phyloP scores from a whole-genome alignment of 2,113 vertebrate genomes.

The Toxotes jaculatrix region DNA sequence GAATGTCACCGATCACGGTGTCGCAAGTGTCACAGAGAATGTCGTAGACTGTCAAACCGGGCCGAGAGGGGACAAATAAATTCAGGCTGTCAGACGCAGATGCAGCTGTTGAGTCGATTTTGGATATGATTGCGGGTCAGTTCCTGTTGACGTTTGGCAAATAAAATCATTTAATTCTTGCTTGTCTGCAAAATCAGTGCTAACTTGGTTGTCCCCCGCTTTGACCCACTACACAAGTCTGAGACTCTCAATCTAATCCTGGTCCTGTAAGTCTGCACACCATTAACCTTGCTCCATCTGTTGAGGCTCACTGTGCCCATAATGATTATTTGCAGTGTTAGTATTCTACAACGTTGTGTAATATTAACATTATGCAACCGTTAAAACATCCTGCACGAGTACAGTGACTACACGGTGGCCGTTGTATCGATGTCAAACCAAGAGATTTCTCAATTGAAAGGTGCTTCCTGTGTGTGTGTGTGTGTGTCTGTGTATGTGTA shows the following conservation, averaged over 20 bases:
- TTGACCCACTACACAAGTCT: too few relatives aligned
- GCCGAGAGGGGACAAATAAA: background rate
- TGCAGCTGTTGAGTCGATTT: background rate
- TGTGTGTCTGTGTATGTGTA: slow-evolving; percentile 21
- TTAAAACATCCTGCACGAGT: slow-evolving; percentile 35
- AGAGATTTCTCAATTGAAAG: slow-evolving; percentile 62
- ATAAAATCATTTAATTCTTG: too few relatives aligned
- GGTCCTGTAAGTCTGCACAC: background rate
- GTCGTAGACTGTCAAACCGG: background rate
- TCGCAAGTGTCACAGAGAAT: background rate
- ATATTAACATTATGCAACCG: slow-evolving; percentile 45
- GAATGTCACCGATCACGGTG: background rate
- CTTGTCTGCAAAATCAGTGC: too few relatives aligned
- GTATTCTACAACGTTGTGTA: slow-evolving; percentile 14
- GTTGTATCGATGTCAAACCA: slow-evolving; percentile 31
- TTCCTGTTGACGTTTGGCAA: too few relatives aligned
- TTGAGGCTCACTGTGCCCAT: background rate
- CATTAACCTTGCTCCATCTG: background rate
- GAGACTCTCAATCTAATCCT: background rate
- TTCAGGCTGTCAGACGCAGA: background rate
- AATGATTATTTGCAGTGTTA: background rate
- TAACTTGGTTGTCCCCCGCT: too few relatives aligned
- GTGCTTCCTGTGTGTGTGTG: slow-evolving; percentile 68
- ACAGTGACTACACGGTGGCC: slow-evolving; percentile 4
- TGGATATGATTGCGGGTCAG: background rate